phyloP scores from a whole-genome alignment of 1,140 invertebrate genomes.

The Oreohelix idahoensis region DNA sequence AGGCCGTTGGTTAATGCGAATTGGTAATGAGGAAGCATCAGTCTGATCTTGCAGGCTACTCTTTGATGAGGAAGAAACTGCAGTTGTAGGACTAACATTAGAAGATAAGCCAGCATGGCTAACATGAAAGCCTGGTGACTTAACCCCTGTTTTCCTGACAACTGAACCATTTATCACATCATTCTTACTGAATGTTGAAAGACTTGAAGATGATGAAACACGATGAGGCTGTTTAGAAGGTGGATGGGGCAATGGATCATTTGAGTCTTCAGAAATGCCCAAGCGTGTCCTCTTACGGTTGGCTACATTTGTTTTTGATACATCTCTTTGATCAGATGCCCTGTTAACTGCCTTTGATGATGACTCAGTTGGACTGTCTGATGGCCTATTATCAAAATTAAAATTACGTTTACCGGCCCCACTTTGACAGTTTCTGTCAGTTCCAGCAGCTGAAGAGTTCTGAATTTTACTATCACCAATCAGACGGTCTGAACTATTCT shows the following conservation, averaged over 20 bases:
- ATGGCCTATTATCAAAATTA: constrained; percentile 37
- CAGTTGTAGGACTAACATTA: not conserved
- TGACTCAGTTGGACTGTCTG: constrained; percentile 54
- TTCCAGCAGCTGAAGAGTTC: constrained; percentile 2
- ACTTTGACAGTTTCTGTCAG: constrained; percentile 25
- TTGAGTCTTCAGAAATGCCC: constrained; percentile 13
- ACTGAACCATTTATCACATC: constrained; percentile 48
- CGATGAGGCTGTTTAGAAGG: constrained; percentile 37
- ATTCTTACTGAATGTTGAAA: constrained; percentile 44
- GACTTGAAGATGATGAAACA: constrained; percentile 43
- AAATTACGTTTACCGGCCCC: constrained; percentile 35
- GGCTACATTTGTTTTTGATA: constrained; percentile 64
- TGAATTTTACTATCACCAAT: constrained; percentile 36
- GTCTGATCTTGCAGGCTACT: not conserved
- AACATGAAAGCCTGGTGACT: constrained; percentile 20
- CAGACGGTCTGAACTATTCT: constrained; percentile 40
- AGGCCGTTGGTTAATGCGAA: constrained; percentile 21
- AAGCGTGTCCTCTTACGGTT: constrained; percentile 59
- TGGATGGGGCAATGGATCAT: constrained; percentile 21
- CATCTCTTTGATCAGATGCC: constrained; percentile 55
- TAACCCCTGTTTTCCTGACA: constrained; percentile 33
- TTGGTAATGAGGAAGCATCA: constrained; percentile 5
- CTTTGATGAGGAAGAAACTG: constrained; percentile 19
- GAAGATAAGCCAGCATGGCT: constrained; percentile 17
- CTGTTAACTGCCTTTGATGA: constrained; percentile 44